A percentile compares a stretch with the other conserved stretches of the same genome.
These are phyloP conservation scores for Hirudo medicinalis DNA, from an alignment of 1,140 invertebrate species.

Conservation along the genomic window DNA sequence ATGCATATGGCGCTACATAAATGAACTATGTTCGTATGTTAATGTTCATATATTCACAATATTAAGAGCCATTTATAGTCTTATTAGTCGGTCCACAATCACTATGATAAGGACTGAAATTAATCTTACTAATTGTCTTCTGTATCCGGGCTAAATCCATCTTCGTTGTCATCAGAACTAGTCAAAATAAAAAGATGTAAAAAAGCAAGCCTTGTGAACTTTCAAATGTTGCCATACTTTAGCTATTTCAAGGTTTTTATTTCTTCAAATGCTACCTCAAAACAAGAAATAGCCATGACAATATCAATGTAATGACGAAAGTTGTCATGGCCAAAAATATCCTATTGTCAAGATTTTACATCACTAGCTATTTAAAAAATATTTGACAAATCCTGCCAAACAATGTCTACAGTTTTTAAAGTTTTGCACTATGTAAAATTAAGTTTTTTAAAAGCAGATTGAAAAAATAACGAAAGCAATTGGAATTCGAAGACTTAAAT, in stretches of 20 bases:
- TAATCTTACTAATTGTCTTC: conserved; percentile 15
- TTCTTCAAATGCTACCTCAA: background rate
- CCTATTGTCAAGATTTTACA: background rate
- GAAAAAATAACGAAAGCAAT: background rate
- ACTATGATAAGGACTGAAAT: background rate
- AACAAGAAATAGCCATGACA: background rate
- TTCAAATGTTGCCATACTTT: background rate
- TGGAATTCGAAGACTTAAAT: background rate
- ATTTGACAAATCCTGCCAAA: background rate
- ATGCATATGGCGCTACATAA: too few species aligned
- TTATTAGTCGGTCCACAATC: too few species aligned
- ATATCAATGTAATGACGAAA: background rate
- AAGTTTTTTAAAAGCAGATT: background rate
- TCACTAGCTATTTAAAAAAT: background rate
- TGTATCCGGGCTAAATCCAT: conserved; percentile 11
- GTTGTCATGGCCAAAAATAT: background rate
- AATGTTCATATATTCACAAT: too few species aligned
- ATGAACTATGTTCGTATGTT: too few species aligned
- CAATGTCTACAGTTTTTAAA: background rate
- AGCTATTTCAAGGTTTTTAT: background rate
- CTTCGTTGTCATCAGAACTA: conserved; percentile 15
- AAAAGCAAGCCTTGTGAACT: background rate
- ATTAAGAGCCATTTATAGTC: too few species aligned
- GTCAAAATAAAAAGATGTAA: background rate
- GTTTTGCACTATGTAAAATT: background rate